A percentile compares a stretch with the other conserved stretches of the same genome.
Conservation (phyloP, 2,797 vertebrate species). For the Lateolabrax maculatus region DNA sequence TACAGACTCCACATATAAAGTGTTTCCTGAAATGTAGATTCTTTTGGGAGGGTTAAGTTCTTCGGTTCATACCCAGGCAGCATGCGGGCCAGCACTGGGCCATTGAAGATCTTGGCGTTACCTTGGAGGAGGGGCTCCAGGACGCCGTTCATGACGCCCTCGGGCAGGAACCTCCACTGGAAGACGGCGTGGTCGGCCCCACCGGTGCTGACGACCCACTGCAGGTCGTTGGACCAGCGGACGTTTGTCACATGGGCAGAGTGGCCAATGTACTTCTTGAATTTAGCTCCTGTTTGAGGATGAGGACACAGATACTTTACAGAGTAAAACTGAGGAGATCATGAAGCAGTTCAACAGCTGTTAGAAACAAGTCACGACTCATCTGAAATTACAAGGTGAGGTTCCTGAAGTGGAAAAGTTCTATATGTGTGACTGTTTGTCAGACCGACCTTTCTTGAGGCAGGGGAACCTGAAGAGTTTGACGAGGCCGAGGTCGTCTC, state of each 20-base stretch:
- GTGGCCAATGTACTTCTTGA: slow-evolving; percentile 95
- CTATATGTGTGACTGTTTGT: accelerated
- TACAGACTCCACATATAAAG: not conserved
- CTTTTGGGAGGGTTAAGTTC: not conserved
- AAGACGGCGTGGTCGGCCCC: slow-evolving; percentile 97
- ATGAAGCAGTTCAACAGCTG: not conserved
- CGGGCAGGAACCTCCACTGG: slow-evolving; percentile 97
- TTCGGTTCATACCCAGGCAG: not conserved
- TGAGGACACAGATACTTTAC: not conserved
- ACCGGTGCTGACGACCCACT: slow-evolving; percentile 95
- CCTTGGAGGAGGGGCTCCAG: slow-evolving; percentile 92
- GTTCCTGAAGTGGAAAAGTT: not conserved
- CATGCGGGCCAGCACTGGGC: not conserved
- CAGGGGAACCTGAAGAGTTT: slow-evolving; percentile 95
- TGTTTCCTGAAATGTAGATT: not conserved
- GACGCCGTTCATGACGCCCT: slow-evolving; percentile 91
- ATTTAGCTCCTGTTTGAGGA: slow-evolving; percentile 91
- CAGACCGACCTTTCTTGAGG: slow-evolving; percentile 89
- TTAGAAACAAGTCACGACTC: not conserved
- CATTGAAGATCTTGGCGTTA: slow-evolving; percentile 58
- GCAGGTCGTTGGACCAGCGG: slow-evolving; percentile 96
- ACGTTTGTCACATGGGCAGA: slow-evolving; percentile 97
- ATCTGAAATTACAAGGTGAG: not conserved
- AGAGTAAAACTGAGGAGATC: not conserved
- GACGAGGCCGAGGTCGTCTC: slow-evolving; percentile 94